Conservation (phyloP, 1,140 invertebrate genomes). For the Dendroctonus ponderosae region DNA sequence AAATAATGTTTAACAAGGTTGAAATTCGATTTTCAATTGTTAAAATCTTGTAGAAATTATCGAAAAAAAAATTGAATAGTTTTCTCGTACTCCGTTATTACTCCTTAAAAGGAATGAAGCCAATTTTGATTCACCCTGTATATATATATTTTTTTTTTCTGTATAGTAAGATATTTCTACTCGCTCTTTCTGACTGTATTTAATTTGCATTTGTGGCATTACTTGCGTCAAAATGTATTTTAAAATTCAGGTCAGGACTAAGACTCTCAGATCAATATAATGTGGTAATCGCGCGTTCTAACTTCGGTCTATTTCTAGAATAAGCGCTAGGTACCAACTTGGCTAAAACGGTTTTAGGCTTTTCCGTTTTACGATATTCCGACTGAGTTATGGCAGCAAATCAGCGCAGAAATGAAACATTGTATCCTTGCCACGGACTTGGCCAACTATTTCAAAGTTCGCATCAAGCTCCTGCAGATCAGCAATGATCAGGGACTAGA, state of each 20-base stretch:
- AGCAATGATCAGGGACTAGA: conserved; percentile 51
- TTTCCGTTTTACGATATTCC: conserved; percentile 37
- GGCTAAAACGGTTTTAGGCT: conserved; percentile 16
- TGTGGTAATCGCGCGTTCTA: not conserved
- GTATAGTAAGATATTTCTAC: too few species aligned
- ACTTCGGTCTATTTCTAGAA: not conserved
- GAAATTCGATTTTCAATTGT: too few species aligned
- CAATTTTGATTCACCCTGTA: too few species aligned
- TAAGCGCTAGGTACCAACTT: not conserved
- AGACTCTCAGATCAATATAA: not conserved
- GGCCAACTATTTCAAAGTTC: conserved; percentile 54
- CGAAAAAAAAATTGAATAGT: too few species aligned
- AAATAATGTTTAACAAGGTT: too few species aligned
- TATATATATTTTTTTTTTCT: too few species aligned
- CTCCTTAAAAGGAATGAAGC: too few species aligned
- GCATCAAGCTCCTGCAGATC: conserved; percentile 52
- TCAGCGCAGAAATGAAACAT: conserved; percentile 54
- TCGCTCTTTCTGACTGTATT: too few species aligned
- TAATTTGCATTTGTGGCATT: not conserved
- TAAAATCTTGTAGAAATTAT: too few species aligned
- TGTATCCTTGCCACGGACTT: conserved; percentile 59
- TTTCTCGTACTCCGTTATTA: too few species aligned
- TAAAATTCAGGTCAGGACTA: not conserved
- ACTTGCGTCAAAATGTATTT: not conserved
- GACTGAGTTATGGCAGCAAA: conserved; percentile 22